Evolutionary conservation across 2,797 vertebrate genomes (phyloP), one percentile per base, ranked within the genome.

Genomic region (Tadarida brasiliensis): DNA sequence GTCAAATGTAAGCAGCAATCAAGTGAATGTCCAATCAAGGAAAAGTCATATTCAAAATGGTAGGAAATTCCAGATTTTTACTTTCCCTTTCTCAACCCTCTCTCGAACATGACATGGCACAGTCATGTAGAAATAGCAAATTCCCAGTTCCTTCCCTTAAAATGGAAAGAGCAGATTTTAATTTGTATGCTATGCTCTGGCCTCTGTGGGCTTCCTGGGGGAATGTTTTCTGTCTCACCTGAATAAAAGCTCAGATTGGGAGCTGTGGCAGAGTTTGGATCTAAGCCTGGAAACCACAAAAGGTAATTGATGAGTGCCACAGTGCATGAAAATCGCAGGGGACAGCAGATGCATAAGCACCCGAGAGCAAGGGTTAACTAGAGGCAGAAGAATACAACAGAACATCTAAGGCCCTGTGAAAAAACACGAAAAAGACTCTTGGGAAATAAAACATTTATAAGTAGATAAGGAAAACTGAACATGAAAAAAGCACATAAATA

Each of bases 161-260:
- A 35, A 44, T 68, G 8, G 26, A 74, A 86, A 81, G 5, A 86
- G 14, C 35, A 76, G 28, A 90, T 5, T 80, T 10, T 49, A 39
- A 87, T 26, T 87, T 44, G 47, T 73, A 26, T 12, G 19, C 44
- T 84, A 7, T 84, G 28, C 68, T 65, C 47, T 3, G 16, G 15
- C 5, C 10, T 71, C 14, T 20, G 11, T 51, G 9, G 2, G 26
- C 24, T 68, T n/a, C 12, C 28, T 63, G 24, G 89, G 57, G 56
- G 61, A 78, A 59, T 92, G n/a, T 22, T 71, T 84, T 74, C 81
- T 67, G 26, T 84, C n/a, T 94, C 22, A 77, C 14, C 30, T 93
- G 39, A 86, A 17, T 26, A 92, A 20, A 9, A 47, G 28, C 11
- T 26, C 22, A 59, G 24, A 91, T 11, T 35, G 44, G 17, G 9